phyloP scores from a whole-genome alignment of 2,888 invertebrate genomes.

The Globia sparganii region DNA sequence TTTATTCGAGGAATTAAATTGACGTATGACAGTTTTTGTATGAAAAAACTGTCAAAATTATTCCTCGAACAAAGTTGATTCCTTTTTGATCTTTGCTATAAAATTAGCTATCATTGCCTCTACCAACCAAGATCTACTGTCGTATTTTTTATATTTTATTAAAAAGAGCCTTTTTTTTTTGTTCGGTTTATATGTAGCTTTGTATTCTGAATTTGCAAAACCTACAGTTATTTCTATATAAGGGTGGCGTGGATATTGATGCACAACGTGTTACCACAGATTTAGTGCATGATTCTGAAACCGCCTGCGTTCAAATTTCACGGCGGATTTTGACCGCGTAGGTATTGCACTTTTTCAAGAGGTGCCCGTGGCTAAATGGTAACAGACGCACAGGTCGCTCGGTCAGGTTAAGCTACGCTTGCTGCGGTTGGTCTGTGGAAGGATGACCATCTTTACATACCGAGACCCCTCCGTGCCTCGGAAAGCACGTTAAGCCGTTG shows the following conservation, averaged over 20 bases:
- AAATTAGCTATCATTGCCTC: conserved; percentile 1
- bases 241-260: neutral
- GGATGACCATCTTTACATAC: too few species aligned
- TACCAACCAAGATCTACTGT: neutral
- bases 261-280: neutral
- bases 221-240: neutral
- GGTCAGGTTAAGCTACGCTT: too few species aligned
- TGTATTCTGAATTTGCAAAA: neutral
- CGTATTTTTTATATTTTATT: neutral
- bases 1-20: too few species aligned
- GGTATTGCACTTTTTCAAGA: too few species aligned
- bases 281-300: neutral
- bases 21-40: too few species aligned
- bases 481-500: too few species aligned
- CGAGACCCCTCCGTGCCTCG: too few species aligned
- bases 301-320: neutral
- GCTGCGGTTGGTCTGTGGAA: too few species aligned
- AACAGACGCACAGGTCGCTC: too few species aligned
- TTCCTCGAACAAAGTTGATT: too few species aligned
- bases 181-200: neutral
- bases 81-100: neutral
- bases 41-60: too few species aligned
- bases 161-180: neutral
- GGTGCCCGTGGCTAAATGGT: too few species aligned
- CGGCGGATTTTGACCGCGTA: neutral